Conservation (phyloP, 2,797 vertebrate genomes). For the Syngnathus acus region DNA sequence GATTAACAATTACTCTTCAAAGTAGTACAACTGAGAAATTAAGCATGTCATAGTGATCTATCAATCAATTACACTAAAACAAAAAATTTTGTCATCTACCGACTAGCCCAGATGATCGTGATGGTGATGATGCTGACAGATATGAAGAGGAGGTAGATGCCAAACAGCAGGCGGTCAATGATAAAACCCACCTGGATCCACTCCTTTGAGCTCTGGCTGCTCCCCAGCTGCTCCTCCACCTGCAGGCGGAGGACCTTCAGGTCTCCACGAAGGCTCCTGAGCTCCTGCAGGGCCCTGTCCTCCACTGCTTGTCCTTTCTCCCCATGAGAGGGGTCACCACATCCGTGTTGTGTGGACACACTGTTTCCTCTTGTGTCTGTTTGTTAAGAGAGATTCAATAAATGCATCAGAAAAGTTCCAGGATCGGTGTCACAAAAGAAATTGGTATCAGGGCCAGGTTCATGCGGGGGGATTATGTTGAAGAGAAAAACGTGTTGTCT, state of each 20-base stretch:
- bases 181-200: slow-evolving; percentile 60
- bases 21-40: neutral
- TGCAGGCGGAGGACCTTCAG: slow-evolving; percentile 41
- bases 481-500: neutral
- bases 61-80: neutral
- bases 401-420: neutral
- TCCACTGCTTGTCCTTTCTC: slow-evolving; percentile 2
- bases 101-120: slow-evolving; percentile 44
- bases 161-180: slow-evolving; percentile 62
- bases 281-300: slow-evolving; percentile 39
- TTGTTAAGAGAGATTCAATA: neutral
- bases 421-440: neutral
- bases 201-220: slow-evolving; percentile 34
- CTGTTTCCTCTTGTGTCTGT: slow-evolving; percentile 19
- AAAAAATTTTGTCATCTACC: neutral
- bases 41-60: neutral
- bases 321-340: neutral
- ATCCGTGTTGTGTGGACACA: slow-evolving; percentile 2
- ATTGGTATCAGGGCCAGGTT: too few relatives aligned
- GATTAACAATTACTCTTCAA: neutral
- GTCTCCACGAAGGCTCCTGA: slow-evolving; percentile 46
- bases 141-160: slow-evolving; percentile 59
- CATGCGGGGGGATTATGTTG: neutral
- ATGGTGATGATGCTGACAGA: slow-evolving; percentile 61
- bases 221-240: slow-evolving; percentile 31